phyloP scores from a whole-genome alignment of 1,140 invertebrate species.

The Listronotus bonariensis region DNA sequence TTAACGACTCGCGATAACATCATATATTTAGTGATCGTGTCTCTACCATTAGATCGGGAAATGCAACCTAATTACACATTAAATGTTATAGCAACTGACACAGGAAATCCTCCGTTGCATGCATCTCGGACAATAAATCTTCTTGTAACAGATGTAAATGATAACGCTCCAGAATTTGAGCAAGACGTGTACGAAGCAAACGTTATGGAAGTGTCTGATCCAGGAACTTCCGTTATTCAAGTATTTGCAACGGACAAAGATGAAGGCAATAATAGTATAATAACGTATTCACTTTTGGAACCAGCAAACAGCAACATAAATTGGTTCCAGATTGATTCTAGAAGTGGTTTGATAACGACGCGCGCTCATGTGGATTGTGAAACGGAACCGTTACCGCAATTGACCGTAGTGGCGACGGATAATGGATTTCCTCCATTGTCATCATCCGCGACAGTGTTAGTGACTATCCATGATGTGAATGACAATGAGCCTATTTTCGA shows the following conservation, averaged over 20 bases:
- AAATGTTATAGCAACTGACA: conserved; percentile 84
- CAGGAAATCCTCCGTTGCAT: conserved; percentile 82
- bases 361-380: conserved; percentile 87
- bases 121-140: conserved; percentile 81
- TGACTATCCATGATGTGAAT: conserved; percentile 89
- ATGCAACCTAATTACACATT: conserved; percentile 81
- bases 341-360: conserved; percentile 87
- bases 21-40: conserved; percentile 89
- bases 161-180: conserved; percentile 87
- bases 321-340: conserved; percentile 88
- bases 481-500: conserved; percentile 97
- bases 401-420: conserved; percentile 84
- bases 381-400: conserved; percentile 80
- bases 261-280: conserved; percentile 84
- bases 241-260: conserved; percentile 85
- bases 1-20: conserved; percentile 87
- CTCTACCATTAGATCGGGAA: conserved; percentile 86
- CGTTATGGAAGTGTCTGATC: conserved; percentile 85
- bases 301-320: conserved; percentile 67
- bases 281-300: conserved; percentile 79
- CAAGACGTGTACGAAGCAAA: conserved; percentile 78
- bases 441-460: conserved; percentile 78
- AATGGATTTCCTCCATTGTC: conserved; percentile 80
- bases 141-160: conserved; percentile 86
- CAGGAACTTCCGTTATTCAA: conserved; percentile 82